Conservation (phyloP, 2,113 vertebrate species). For the Chionodraco myersi region DNA sequence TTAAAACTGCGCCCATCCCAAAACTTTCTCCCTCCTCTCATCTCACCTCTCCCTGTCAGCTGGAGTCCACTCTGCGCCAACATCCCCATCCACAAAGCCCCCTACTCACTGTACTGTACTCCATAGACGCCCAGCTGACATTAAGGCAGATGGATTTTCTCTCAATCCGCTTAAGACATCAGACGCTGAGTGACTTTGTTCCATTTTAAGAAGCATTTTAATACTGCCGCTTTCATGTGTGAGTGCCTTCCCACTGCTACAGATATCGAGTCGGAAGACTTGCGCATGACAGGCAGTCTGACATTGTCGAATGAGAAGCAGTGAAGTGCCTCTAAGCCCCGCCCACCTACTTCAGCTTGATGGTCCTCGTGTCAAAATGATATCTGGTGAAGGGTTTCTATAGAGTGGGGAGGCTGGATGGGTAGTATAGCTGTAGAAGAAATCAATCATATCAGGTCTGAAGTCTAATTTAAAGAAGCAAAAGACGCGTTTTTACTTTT, state of each 20-base stretch:
- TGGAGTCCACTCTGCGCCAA: slow-evolving; percentile 66
- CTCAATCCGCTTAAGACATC: slow-evolving; percentile 86
- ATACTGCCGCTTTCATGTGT: slow-evolving; percentile 80
- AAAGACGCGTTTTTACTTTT: too few species aligned
- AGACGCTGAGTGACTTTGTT: slow-evolving; percentile 77
- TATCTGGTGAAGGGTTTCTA: slow-evolving; percentile 18
- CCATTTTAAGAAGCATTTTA: slow-evolving; percentile 81
- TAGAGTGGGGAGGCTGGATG: neutral
- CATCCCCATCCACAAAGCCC: slow-evolving; percentile 64
- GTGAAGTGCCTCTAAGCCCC: slow-evolving; percentile 49
- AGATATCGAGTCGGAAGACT: slow-evolving; percentile 71
- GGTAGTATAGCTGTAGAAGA: neutral
- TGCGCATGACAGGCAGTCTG: slow-evolving; percentile 58
- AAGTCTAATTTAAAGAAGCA: neutral
- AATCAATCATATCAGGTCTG: neutral
- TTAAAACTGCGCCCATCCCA: slow-evolving; percentile 33
- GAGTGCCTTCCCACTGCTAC: slow-evolving; percentile 77
- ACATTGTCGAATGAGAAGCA: slow-evolving; percentile 48
- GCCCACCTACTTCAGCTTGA: slow-evolving; percentile 35
- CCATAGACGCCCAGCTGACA: slow-evolving; percentile 73
- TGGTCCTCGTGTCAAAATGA: slow-evolving; percentile 7
- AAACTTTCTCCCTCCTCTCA: slow-evolving; percentile 33
- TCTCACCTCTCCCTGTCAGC: slow-evolving; percentile 61
- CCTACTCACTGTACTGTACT: slow-evolving; percentile 54
- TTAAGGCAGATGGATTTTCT: slow-evolving; percentile 83